Conservation (phyloP, 2,113 vertebrate species). For the Argyrosomus japonicus region DNA sequence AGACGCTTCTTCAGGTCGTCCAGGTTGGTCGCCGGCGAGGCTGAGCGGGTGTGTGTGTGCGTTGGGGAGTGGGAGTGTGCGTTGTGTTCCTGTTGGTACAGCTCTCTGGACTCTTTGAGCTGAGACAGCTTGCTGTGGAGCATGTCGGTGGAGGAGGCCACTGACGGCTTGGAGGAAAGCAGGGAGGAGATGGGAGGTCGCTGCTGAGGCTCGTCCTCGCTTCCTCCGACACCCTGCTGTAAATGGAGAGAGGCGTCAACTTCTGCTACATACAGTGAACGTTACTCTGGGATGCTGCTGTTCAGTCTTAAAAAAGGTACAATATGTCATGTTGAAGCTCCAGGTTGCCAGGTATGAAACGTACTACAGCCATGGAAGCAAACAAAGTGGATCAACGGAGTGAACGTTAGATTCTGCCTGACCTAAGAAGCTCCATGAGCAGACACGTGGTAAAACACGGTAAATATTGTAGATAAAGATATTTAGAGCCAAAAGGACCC, state of each 20-base stretch:
- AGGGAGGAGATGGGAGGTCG: conserved; percentile 87
- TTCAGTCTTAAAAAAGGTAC: too few relatives aligned
- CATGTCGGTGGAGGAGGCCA: conserved; percentile 98
- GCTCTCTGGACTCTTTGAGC: conserved; percentile 96
- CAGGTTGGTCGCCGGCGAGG: conserved; percentile 92
- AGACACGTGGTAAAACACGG: too few relatives aligned
- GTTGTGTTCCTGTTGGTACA: conserved; percentile 93
- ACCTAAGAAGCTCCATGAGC: too few relatives aligned
- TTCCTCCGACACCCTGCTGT: conserved; percentile 77
- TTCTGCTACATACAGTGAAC: too few relatives aligned
- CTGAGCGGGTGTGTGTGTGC: conserved; percentile 82
- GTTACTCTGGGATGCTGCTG: too few relatives aligned
- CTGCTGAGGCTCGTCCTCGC: conserved; percentile 89
- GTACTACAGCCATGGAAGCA: too few relatives aligned
- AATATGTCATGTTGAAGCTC: too few relatives aligned
- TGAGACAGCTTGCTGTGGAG: conserved; percentile 98
- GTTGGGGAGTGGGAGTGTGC: conserved; percentile 86
- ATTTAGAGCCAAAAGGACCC: too few relatives aligned
- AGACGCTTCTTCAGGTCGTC: conserved; percentile 99
- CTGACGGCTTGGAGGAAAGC: conserved; percentile 92
- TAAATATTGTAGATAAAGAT: too few relatives aligned
- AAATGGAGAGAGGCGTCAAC: neutral
- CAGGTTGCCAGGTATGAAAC: too few relatives aligned
- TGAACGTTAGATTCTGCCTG: too few relatives aligned
- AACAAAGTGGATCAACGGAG: too few relatives aligned